phyloP scores from a whole-genome alignment of 1,140 invertebrate genomes.

The Argopecten irradians region DNA sequence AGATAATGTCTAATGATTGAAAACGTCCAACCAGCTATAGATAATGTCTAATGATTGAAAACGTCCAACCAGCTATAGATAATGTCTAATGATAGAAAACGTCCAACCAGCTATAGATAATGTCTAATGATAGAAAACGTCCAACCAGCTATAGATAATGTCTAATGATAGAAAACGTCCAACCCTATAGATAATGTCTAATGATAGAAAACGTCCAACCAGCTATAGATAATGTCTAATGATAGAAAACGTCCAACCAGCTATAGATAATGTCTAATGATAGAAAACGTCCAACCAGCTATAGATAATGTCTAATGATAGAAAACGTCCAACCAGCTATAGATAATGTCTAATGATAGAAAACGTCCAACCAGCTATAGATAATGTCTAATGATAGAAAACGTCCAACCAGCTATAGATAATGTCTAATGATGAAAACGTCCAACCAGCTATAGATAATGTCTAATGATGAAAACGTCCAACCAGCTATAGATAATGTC shows the following conservation, averaged over 20 bases:
- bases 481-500: neutral
- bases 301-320: neutral
- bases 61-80: neutral
- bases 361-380: neutral
- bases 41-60: neutral
- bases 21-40: neutral
- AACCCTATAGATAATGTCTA: neutral
- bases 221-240: conserved; percentile 3
- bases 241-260: neutral
- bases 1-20: neutral
- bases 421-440: conserved; percentile 13
- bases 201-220: neutral
- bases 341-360: neutral
- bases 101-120: neutral
- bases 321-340: neutral
- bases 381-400: neutral
- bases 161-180: neutral
- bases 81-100: neutral
- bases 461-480: conserved; percentile 3
- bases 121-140: neutral
- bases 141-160: neutral
- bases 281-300: neutral
- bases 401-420: neutral
- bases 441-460: neutral
- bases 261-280: conserved; percentile 3